Evolutionary conservation across 2,113 vertebrate species (phyloP).

Genomic region (Odocoileus virginianus): DNA sequence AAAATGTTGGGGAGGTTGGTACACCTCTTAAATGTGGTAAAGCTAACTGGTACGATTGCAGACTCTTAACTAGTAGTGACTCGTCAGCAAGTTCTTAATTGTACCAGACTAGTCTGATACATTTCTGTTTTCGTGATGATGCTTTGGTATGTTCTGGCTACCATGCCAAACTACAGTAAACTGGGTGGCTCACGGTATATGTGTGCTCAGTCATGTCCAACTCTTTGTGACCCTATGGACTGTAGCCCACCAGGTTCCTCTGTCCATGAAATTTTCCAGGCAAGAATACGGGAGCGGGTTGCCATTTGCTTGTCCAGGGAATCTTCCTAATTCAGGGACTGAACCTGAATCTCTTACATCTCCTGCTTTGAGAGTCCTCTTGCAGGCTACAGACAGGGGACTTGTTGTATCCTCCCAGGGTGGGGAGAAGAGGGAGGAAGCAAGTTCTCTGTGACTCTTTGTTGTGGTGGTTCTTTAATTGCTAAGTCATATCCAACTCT

Average conservation of each 20-base stretch:
- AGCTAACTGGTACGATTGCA: neutral
- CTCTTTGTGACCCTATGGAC: neutral
- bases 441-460: neutral
- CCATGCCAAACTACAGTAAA: rapidly evolving
- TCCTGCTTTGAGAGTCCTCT: neutral
- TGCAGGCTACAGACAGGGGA: neutral
- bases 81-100: neutral
- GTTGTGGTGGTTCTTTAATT: neutral
- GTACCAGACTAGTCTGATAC: neutral
- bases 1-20: neutral
- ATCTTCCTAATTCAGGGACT: neutral
- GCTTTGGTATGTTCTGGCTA: neutral
- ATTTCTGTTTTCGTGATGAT: neutral
- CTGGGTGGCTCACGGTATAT: neutral
- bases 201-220: neutral
- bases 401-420: neutral
- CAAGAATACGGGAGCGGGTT: neutral
- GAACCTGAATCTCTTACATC: neutral
- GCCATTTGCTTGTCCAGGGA: neutral
- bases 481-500: neutral
- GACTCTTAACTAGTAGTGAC: neutral
- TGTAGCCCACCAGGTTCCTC: neutral
- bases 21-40: neutral
- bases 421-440: neutral
- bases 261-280: neutral